These are phyloP conservation scores for Dugesia japonica DNA, from an alignment of 2,888 invertebrate species.

Conservation along the genomic window DNA sequence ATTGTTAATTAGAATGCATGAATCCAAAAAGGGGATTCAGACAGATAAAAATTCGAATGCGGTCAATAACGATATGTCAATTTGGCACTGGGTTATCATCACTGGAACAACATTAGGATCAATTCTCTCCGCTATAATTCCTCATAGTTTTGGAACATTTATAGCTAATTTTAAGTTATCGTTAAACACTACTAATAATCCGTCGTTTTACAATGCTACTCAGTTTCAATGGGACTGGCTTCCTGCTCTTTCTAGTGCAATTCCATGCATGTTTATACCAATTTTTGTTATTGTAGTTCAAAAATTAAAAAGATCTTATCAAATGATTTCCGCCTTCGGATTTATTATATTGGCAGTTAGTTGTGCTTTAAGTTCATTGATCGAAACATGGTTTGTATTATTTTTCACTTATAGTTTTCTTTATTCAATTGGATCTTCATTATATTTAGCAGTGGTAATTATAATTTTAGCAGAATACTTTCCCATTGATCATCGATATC, in stretches of 20 bases:
- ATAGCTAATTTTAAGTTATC: not conserved
- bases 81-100: not conserved
- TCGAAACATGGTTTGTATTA: not conserved
- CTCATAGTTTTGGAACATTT: conserved; percentile 32
- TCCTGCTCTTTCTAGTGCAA: conserved; percentile 8
- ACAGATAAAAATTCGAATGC: too few relatives aligned
- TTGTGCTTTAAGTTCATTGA: conserved; percentile 2
- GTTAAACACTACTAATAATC: not conserved
- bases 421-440: conserved; percentile 21
- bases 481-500: conserved; percentile 22
- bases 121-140: not conserved
- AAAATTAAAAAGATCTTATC: conserved; percentile 17
- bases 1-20: too few relatives aligned
- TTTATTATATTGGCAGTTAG: not conserved
- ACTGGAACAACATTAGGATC: conserved; percentile 11
- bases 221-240: not conserved
- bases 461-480: conserved; percentile 26
- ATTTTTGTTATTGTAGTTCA: not conserved
- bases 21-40: too few relatives aligned
- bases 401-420: conserved; percentile 28
- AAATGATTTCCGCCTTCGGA: not conserved
- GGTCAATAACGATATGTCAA: not conserved
- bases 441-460: conserved; percentile 20
- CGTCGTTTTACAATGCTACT: not conserved
- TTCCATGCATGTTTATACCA: conserved; percentile 27